These are phyloP conservation scores for Polypedilum vanderplanki DNA, from an alignment of 1,140 invertebrate species.

Conservation along the genomic window DNA sequence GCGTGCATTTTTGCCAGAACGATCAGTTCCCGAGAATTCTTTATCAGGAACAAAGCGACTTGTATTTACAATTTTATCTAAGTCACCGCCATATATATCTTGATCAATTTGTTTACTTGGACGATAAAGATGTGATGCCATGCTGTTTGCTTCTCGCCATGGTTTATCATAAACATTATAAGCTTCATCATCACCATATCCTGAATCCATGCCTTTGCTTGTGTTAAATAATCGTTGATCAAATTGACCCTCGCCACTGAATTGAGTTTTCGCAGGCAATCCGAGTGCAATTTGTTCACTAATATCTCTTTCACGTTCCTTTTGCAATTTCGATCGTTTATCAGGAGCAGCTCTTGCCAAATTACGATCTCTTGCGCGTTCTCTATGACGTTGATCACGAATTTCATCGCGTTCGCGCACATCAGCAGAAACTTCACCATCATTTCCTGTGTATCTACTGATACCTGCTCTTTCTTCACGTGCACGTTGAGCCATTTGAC, in stretches of 20 bases:
- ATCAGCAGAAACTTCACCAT: conserved; percentile 52
- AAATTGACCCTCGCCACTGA: conserved; percentile 78
- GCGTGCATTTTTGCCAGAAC: conserved; percentile 52
- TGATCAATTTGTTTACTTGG: conserved; percentile 84
- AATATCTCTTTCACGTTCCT: conserved; percentile 92
- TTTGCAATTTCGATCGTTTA: conserved; percentile 79
- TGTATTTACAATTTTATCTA: conserved; percentile 79
- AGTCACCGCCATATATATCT: conserved; percentile 84
- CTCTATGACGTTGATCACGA: conserved; percentile 81
- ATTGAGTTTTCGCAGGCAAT: conserved; percentile 75
- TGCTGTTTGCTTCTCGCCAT: conserved; percentile 73
- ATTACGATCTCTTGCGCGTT: conserved; percentile 87
- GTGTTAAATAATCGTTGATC: conserved; percentile 96
- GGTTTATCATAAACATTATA: conserved; percentile 98
- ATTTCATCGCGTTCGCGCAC: conserved; percentile 84
- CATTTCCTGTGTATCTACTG: conserved; percentile 38
- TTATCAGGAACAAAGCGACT: conserved; percentile 95
- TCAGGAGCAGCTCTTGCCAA: conserved; percentile 89
- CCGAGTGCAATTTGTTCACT: conserved; percentile 98
- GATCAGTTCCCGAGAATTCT: conserved; percentile 86
- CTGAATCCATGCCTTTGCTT: conserved; percentile 90
- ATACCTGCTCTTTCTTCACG: conserved; percentile 85
- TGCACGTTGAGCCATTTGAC: conserved; percentile 89
- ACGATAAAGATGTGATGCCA: conserved; percentile 86
- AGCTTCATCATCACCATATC: conserved; percentile 95